These are phyloP conservation scores for Anabas testudineus DNA, from an alignment of 2,797 vertebrate genomes.

Conservation along the genomic window DNA sequence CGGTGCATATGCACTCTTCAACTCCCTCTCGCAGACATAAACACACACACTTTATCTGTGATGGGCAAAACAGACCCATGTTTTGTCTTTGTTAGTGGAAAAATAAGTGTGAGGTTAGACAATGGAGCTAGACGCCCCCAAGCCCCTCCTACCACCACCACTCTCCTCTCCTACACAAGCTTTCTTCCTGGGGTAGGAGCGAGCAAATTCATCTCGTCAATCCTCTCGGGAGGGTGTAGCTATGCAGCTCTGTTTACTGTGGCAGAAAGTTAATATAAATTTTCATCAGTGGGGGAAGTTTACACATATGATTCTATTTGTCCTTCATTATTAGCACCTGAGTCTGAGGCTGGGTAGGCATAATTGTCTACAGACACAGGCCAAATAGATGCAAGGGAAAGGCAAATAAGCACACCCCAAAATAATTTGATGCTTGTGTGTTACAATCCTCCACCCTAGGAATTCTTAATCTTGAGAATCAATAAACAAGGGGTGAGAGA, in stretches of 20 bases:
- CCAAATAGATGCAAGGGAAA: constrained; percentile 99
- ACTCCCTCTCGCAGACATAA: constrained; percentile 56
- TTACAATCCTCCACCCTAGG: constrained; percentile 98
- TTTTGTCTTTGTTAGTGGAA: constrained; percentile 90
- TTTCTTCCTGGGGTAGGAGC: constrained; percentile 94
- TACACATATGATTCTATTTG: constrained; percentile 99
- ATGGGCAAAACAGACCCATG: constrained; percentile 93
- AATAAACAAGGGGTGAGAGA: constrained; percentile 98
- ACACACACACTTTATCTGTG: constrained; percentile 83
- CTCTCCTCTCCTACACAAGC: constrained; percentile 67
- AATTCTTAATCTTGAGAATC: constrained; percentile 99
- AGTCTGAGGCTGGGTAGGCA: constrained; percentile 97
- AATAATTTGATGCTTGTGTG: constrained; percentile 99
- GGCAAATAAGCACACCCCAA: constrained; percentile 99
- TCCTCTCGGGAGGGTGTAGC: constrained; percentile 97
- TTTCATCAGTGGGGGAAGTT: constrained; percentile 99
- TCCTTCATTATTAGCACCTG: constrained; percentile 99
- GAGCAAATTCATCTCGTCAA: constrained; percentile 99
- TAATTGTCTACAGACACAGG: constrained; percentile 99
- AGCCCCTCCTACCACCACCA: constrained; percentile 47
- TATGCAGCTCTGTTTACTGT: constrained; percentile 99
- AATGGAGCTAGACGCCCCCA: constrained; percentile 90
- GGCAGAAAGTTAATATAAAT: constrained; percentile 99
- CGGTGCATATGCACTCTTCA: constrained; percentile 36
- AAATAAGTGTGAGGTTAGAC: constrained; percentile 95